Evolutionary conservation across 2,113 vertebrate species (phyloP).

Genomic region (Gila orcuttii): DNA sequence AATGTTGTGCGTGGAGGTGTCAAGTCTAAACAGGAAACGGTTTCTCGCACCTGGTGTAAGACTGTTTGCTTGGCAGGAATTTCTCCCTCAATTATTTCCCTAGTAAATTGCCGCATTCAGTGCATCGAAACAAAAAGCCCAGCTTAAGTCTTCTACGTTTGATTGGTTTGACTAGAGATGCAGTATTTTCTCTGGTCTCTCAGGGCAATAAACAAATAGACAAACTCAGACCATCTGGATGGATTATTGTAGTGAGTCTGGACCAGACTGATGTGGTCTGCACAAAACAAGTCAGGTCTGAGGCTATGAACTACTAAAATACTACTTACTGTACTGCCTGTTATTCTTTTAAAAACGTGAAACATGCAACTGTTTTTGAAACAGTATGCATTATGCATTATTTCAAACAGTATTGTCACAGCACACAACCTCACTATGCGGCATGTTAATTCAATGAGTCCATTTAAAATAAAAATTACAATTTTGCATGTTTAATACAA

Average conservation of each 20-base stretch:
- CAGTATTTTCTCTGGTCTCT: constrained; percentile 52
- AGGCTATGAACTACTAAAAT: neutral
- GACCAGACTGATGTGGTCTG: neutral
- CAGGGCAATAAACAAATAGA: constrained; percentile 50
- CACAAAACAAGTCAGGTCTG: constrained; percentile 3
- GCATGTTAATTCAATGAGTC: no score
- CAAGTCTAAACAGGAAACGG: constrained; percentile 70
- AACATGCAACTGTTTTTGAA: neutral
- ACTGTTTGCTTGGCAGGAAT: constrained; percentile 62
- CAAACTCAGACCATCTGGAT: constrained; percentile 57
- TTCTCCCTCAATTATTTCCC: constrained; percentile 17
- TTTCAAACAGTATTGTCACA: no score
- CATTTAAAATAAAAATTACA: no score
- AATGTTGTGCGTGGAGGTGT: constrained; percentile 63
- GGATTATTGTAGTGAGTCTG: constrained; percentile 37
- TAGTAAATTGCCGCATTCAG: constrained; percentile 43
- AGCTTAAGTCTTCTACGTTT: neutral
- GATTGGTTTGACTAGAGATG: constrained; percentile 47
- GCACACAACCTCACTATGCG: no score
- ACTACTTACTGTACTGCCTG: neutral
- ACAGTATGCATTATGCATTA: neutral
- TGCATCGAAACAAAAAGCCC: constrained; percentile 28
- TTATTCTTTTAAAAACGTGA: neutral
- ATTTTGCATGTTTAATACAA: no score
- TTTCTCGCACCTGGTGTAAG: constrained; percentile 72